Evolutionary conservation across 2,113 vertebrate genomes (phyloP).

Genomic region (Muntiacus reevesi): DNA sequence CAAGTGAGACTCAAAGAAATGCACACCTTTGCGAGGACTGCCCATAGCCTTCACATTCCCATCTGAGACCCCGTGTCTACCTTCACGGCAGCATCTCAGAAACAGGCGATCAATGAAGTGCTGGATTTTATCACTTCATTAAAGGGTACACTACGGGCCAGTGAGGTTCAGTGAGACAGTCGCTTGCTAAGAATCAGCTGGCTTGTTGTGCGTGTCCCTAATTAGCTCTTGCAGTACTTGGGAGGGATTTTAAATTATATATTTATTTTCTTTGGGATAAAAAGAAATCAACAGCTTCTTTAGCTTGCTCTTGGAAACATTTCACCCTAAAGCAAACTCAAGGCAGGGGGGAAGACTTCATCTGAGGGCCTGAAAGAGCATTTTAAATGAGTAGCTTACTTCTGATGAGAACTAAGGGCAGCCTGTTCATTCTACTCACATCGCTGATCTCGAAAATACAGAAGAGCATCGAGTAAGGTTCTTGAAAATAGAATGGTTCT

Average conservation of each 20-base stretch:
- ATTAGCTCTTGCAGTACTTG: background rate
- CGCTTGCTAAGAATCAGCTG: background rate
- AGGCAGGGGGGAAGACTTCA: background rate
- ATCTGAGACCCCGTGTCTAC: background rate
- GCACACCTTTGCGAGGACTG: background rate
- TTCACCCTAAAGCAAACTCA: background rate
- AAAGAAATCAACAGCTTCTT: conserved; percentile 7
- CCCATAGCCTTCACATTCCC: background rate
- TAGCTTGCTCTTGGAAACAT: background rate
- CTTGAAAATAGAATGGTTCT: background rate
- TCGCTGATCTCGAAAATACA: background rate
- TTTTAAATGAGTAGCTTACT: background rate
- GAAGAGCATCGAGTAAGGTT: background rate
- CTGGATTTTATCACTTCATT: background rate
- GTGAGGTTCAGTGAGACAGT: background rate
- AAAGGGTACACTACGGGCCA: background rate
- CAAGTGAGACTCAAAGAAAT: background rate
- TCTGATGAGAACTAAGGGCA: background rate
- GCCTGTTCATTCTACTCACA: background rate
- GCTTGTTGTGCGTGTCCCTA: background rate
- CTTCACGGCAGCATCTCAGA: background rate
- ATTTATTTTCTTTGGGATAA: conserved; percentile 28
- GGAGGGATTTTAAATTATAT: background rate
- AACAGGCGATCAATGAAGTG: background rate
- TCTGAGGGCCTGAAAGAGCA: background rate